Conservation (phyloP, 2,113 vertebrate species). For the Seriola dumerili region DNA sequence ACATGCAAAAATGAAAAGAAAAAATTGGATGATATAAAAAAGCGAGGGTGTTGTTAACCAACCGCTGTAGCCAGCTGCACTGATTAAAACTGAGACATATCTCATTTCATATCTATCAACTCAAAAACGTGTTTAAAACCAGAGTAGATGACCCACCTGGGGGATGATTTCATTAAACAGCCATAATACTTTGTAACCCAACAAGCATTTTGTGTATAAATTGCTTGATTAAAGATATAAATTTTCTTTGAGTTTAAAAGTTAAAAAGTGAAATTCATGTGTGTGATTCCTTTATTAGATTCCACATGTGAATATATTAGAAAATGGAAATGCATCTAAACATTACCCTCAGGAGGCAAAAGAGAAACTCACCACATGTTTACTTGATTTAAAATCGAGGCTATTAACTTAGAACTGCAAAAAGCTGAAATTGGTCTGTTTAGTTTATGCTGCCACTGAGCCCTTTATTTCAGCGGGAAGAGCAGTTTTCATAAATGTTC, state of each 20-base stretch:
- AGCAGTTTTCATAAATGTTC: constrained; percentile 53
- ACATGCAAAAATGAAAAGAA: not conserved
- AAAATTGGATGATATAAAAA: not conserved
- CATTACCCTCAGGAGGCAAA: constrained; percentile 15
- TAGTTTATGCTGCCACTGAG: constrained; percentile 23
- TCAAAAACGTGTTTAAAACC: not conserved
- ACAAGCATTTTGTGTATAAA: not conserved
- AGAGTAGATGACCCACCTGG: constrained; percentile 3
- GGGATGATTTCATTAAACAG: not conserved
- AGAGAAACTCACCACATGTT: constrained; percentile 23
- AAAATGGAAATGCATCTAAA: constrained; percentile 14
- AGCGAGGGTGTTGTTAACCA: not conserved
- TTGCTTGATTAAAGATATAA: not conserved
- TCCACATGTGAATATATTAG: constrained; percentile 7
- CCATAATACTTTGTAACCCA: not conserved
- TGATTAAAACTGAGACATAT: constrained; percentile 10
- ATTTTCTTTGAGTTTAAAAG: not conserved
- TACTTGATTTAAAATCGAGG: constrained; percentile 33
- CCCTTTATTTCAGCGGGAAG: constrained; percentile 37
- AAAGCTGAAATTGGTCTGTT: constrained; percentile 34
- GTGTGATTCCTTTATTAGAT: constrained; percentile 13
- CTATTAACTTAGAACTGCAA: constrained; percentile 5
- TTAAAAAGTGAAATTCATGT: not conserved
- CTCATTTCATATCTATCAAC: not conserved
- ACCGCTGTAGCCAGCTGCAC: constrained; percentile 22